Evolutionary conservation across 2,797 vertebrate genomes (phyloP).

Genomic region (Peromyscus eremicus): DNA sequence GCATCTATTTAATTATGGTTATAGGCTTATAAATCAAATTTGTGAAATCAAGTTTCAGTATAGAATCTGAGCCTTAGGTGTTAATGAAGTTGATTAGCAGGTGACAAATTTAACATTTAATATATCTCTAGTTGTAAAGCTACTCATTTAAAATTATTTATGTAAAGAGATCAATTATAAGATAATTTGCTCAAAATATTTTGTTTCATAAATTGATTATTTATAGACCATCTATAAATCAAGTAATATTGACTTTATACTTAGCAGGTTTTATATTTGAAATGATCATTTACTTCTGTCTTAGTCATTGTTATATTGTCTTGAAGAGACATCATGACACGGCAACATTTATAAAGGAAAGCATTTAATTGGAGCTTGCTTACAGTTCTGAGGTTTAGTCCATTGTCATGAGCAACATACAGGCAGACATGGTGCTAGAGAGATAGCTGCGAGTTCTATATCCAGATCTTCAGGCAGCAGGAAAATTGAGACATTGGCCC

Average conservation of each 20-base stretch:
- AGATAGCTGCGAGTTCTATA: background rate
- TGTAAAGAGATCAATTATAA: background rate
- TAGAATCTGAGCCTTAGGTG: background rate
- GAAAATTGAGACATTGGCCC: background rate
- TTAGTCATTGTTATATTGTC: background rate
- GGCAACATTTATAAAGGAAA: background rate
- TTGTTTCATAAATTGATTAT: background rate
- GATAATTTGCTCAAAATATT: background rate
- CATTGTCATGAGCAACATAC: background rate
- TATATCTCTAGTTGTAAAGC: background rate
- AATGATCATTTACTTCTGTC: background rate
- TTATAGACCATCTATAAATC: background rate
- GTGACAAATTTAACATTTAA: background rate
- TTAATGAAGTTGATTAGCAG: conserved; percentile 5
- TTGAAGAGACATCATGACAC: background rate
- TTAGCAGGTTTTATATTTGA: background rate
- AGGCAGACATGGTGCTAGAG: too few relatives aligned
- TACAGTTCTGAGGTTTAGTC: background rate
- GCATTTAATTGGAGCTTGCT: background rate
- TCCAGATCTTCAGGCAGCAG: background rate
- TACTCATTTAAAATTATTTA: conserved; percentile 12
- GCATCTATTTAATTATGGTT: background rate
- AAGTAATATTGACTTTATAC: background rate
- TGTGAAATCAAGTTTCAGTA: conserved; percentile 11
- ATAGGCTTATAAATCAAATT: background rate